phyloP scores from a whole-genome alignment of 2,113 vertebrate genomes.

The Noctilio leporinus region DNA sequence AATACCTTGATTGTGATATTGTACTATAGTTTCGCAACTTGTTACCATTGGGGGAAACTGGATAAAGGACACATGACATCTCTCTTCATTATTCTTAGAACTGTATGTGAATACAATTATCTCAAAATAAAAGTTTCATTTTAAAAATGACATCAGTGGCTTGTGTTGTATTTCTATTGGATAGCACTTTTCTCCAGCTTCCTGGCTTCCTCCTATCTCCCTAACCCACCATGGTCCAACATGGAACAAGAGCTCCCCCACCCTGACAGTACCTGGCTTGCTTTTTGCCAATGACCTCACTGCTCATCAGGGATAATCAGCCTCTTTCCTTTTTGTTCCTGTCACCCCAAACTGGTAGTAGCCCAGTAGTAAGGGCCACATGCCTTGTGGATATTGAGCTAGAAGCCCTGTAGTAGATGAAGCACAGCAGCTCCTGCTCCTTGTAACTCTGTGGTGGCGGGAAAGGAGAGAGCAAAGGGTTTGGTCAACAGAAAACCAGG shows the following conservation, averaged over 20 bases:
- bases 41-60: background rate
- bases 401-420: constrained; percentile 94
- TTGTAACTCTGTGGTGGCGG: constrained; percentile 81
- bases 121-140: background rate
- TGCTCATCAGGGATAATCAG: constrained; percentile 53
- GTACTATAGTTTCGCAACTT: background rate
- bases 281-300: background rate
- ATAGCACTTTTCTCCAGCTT: accelerated
- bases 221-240: background rate
- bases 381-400: constrained; percentile 92
- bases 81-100: background rate
- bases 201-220: background rate
- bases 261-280: background rate
- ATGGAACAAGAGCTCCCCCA: background rate
- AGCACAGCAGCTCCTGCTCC: constrained; percentile 90
- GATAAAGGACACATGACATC: background rate
- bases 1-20: background rate
- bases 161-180: background rate
- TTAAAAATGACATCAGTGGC: background rate
- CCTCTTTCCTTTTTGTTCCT: constrained; percentile 88
- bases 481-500: background rate
- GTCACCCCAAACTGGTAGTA: constrained; percentile 96
- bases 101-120: background rate
- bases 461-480: background rate
- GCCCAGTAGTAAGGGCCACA: constrained; percentile 97